Evolutionary conservation across 2,888 invertebrate genomes (phyloP), one percentile per base, ranked within the genome.

Genomic region (Mesorhabditis spiculigera): DNA sequence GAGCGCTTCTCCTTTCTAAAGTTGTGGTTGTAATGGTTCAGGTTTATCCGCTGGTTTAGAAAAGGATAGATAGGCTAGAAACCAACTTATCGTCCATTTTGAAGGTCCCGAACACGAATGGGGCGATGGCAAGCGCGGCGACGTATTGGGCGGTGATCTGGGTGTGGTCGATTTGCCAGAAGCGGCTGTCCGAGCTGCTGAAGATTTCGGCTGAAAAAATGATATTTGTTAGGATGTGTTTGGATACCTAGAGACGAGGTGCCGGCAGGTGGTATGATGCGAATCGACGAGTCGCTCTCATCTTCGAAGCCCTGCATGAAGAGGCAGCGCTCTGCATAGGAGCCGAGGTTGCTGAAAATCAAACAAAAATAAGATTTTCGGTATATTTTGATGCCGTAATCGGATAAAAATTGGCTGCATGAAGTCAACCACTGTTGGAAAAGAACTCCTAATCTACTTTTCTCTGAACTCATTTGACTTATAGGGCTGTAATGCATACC

Each of bases 81-180:
- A 50, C 58, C n/a, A n/a, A 50, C 58, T 50, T 50, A n/a, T 68
- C 42, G 8, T 61, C 43, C 13, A 68, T 16, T 45, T 62, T 63
- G 16, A 68, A 43, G 4, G 68, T 43, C 5, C 74, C 74, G 28
- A 74, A 58, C 41, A 68, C 70, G 64, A 77, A 76, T n/a, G 73
- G 76, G 43, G 70, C 66, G 8, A 65, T 63, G 28, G 66, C 43
- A 64, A 75, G 66, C 45, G 67, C 70, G 13, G 73, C 72, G n/a
- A 71, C 62, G 69, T 75, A 75, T 50, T 75, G 72, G 4, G 73
- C 58, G 41, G 43, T 63, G 10, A 76, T 63, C 10, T 45, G 45
- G 10, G n/a, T 16, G 66, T 76, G 72, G 63, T 75, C 67, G 63
- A 75, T 65, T 58, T 61, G n/a, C 76, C 72, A 69, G 43, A 70